Percentiles rank a stretch among this genome's conserved stretches.
phyloP scores from a whole-genome alignment of 2,113 vertebrate species.

The Crotophaga sulcirostris region DNA sequence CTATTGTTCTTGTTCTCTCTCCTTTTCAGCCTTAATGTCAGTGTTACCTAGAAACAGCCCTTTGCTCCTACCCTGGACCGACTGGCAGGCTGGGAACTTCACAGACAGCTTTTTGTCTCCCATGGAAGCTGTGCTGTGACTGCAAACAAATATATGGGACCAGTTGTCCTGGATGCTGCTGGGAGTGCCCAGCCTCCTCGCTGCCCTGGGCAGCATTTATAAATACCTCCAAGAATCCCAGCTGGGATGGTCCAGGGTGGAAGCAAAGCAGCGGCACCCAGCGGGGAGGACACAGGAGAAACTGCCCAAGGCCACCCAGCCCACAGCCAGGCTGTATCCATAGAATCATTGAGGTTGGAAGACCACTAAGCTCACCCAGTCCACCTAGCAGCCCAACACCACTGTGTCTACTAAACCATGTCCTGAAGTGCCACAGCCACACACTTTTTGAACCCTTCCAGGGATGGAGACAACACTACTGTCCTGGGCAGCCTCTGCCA shows the following conservation, averaged over 20 bases:
- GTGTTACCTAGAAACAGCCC: constrained; percentile 44
- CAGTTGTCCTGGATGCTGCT: neutral
- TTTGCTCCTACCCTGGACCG: neutral
- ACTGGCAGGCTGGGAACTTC: neutral
- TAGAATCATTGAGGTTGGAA: too few species aligned
- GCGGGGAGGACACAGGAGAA: neutral
- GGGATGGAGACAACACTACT: too few species aligned
- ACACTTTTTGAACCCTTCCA: too few species aligned
- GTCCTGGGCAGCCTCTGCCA: neutral
- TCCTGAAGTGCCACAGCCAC: too few species aligned
- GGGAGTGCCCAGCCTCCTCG: neutral
- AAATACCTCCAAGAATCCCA: too few species aligned
- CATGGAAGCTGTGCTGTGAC: neutral
- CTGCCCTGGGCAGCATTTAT: neutral
- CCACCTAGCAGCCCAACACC: too few species aligned
- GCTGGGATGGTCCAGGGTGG: neutral
- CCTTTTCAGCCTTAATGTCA: constrained; percentile 5
- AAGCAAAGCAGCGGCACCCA: neutral
- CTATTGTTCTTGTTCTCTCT: constrained; percentile 10
- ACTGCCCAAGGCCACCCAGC: neutral
- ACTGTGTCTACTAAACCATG: too few species aligned
- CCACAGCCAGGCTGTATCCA: neutral
- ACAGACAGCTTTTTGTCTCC: neutral
- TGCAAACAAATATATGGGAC: neutral
- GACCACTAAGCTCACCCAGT: too few species aligned